A percentile compares a stretch with the other conserved stretches of the same genome.
Evolutionary conservation across 2,797 vertebrate genomes (phyloP).

Genomic region (Esox masquinongy): DNA sequence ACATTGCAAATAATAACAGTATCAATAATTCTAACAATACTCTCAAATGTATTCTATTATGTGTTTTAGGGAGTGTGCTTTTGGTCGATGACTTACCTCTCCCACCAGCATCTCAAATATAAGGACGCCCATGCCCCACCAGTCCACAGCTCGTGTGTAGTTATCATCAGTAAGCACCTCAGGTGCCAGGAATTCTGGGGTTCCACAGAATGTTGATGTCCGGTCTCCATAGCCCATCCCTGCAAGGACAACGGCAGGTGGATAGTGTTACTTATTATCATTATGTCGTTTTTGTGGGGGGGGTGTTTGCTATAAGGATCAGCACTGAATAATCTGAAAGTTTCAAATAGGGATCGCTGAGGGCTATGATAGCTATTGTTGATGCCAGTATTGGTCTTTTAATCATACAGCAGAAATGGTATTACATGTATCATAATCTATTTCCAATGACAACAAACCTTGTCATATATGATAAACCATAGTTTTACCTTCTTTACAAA

Average conservation of each 20-base stretch:
- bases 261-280: too few species aligned
- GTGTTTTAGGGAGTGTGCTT: not conserved
- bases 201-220: slow-evolving; percentile 94
- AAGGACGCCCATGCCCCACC: slow-evolving; percentile 94
- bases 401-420: too few species aligned
- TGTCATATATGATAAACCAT: not conserved
- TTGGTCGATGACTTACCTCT: slow-evolving; percentile 74
- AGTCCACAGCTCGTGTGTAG: slow-evolving; percentile 90
- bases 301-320: too few species aligned
- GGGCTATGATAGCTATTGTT: too few species aligned
- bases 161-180: slow-evolving; percentile 90
- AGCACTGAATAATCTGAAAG: not conserved
- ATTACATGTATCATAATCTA: too few species aligned
- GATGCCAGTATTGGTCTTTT: too few species aligned
- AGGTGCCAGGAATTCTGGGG: slow-evolving; percentile 90
- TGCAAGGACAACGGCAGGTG: slow-evolving; percentile 41
- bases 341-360: too few species aligned
- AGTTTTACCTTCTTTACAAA: slow-evolving; percentile 89
- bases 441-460: not conserved
- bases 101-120: slow-evolving; percentile 95
- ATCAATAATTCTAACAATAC: too few species aligned
- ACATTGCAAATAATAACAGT: too few species aligned
- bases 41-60: not conserved
- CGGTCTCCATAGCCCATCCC: slow-evolving; percentile 92
- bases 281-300: too few species aligned